phyloP scores from a whole-genome alignment of 1,140 invertebrate genomes.

The Bemisia tabaci region DNA sequence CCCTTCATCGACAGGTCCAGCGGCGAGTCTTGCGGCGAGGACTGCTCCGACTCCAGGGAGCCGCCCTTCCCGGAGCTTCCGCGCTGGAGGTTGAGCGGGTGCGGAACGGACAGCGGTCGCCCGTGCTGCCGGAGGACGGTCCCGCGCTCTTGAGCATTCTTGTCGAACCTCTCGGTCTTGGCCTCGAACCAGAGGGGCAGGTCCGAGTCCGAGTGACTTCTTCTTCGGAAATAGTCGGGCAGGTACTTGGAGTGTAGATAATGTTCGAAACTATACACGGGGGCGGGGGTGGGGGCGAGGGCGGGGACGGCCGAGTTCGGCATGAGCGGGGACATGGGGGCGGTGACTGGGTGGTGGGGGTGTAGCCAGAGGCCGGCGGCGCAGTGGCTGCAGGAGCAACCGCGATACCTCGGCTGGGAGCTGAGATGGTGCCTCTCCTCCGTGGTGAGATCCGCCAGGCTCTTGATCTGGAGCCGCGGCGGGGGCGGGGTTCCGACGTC shows the following conservation, averaged over 20 bases:
- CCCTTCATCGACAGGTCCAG: conserved; percentile 68
- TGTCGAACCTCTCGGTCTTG: conserved; percentile 26
- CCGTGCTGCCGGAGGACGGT: conserved; percentile 16
- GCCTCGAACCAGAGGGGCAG: conserved; percentile 39
- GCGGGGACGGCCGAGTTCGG: conserved; percentile 42
- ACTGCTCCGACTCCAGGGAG: conserved; percentile 32
- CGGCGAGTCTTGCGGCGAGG: conserved; percentile 60
- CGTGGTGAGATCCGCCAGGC: conserved; percentile 4
- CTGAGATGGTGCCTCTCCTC: neutral
- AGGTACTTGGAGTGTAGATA: conserved; percentile 59
- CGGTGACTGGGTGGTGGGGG: conserved; percentile 36
- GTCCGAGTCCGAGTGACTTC: conserved; percentile 63
- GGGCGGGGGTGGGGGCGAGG: conserved; percentile 35
- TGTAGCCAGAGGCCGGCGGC: conserved; percentile 15
- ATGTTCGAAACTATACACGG: conserved; percentile 47
- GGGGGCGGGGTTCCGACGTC: conserved; percentile 21
- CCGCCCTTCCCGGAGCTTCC: conserved; percentile 24
- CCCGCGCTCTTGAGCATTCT: conserved; percentile 10
- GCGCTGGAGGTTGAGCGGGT: conserved; percentile 13
- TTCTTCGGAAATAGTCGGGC: conserved; percentile 46
- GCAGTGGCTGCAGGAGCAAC: conserved; percentile 30
- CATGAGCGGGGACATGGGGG: conserved; percentile 37
- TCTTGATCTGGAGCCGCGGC: conserved; percentile 26
- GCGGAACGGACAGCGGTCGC: conserved; percentile 25
- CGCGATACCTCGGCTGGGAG: conserved; percentile 32